A percentile compares a stretch with the other conserved stretches of the same genome.
Conservation (phyloP, 2,113 vertebrate genomes). For the Noctilio leporinus region DNA sequence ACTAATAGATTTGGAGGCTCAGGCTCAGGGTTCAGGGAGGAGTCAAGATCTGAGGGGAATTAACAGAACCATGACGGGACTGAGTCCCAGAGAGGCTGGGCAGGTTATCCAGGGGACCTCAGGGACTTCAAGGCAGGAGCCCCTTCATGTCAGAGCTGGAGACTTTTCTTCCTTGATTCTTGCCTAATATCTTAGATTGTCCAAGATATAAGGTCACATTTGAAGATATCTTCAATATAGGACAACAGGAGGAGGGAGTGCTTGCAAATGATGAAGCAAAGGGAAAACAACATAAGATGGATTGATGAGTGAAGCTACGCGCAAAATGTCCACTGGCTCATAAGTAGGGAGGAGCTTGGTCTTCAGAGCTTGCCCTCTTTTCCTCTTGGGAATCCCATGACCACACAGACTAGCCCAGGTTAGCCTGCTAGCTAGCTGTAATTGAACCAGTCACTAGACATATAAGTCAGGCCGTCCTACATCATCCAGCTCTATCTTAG, state of each 20-base stretch:
- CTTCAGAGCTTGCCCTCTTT: background rate
- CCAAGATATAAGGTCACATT: background rate
- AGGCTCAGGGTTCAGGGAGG: background rate
- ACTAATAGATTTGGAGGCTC: background rate
- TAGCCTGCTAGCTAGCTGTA: background rate
- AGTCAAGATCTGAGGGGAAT: background rate
- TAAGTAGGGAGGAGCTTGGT: background rate
- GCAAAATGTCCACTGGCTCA: background rate
- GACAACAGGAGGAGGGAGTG: background rate
- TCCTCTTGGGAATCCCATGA: background rate
- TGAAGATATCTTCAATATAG: background rate
- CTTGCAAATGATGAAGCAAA: background rate
- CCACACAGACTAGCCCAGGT: background rate
- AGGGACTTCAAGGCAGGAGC: background rate
- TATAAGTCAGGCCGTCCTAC: background rate
- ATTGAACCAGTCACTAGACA: background rate
- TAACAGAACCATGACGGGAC: background rate
- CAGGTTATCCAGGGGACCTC: background rate
- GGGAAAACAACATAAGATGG: background rate
- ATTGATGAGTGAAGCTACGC: background rate
- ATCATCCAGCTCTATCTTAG: background rate
- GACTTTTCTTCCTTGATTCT: background rate
- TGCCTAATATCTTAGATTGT: background rate
- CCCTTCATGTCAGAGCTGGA: background rate
- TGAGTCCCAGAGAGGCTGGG: background rate